Evolutionary conservation across 2,113 vertebrate genomes (phyloP), one percentile per base, ranked within the genome.

Genomic region (Cynopterus brachyotis): DNA sequence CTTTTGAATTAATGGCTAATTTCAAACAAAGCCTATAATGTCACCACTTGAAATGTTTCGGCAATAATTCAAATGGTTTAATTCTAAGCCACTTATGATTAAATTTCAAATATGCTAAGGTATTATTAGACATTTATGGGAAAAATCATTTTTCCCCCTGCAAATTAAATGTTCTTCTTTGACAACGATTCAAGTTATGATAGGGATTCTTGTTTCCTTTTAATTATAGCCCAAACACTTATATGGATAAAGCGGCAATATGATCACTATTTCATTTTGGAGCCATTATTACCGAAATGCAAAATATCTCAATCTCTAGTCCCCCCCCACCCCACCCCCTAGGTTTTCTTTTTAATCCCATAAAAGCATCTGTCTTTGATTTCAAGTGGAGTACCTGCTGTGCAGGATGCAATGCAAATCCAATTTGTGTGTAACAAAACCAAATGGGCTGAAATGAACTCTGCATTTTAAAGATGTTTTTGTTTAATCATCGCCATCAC

Each of bases 321-420:
- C 97, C 93, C 72, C 91, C 60, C 59, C 94, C n/a, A n/a, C 47
- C 86, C 89, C 88, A 95, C 98, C 98, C 88, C 94, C 97, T 97
- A 89, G 95, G 98, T 98, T 98, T 98, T 98, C 98, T 98, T 98
- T 98, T 98, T 98, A 98, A 98, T 99, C 98, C 98, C 97, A 97
- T 98, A 98, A 98, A 98, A 98, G 98, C 98, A 98, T 98, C 98
- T 98, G 98, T 97, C 98, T 99, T 98, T 99, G 98, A 98, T 99
- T 98, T 98, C 97, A 95, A 99, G 98, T 98, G 96, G 97, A 98
- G 97, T 98, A 98, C 98, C 98, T 98, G 98, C 98, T 98, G 98
- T 98, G 98, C 98, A 97, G 97, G 98, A 98, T 98, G 98, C 98
- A 98, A 98, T 98, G 98, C 98, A 98, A 98, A 98, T 98, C 98